Conservation (phyloP, 2,888 invertebrate genomes). For the Erannis defoliaria region DNA sequence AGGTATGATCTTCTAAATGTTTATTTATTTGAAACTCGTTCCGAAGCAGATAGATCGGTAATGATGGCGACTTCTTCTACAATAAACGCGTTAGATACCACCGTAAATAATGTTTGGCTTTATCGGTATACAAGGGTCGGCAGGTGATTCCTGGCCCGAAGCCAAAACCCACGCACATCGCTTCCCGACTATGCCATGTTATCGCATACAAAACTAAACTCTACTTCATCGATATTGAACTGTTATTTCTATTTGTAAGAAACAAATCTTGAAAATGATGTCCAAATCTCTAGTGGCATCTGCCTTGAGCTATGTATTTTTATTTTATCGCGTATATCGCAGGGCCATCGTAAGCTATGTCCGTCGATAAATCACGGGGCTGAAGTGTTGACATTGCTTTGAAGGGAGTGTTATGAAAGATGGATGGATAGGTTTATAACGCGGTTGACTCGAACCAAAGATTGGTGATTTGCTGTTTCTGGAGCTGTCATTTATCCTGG, state of each 20-base stretch:
- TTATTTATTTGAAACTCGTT: conserved; percentile 50
- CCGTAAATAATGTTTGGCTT: conserved; percentile 80
- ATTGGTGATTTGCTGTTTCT: conserved; percentile 26
- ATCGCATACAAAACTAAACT: conserved; percentile 51
- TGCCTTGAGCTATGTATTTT: conserved; percentile 76
- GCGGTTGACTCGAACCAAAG: conserved; percentile 21
- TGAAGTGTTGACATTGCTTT: conserved; percentile 54
- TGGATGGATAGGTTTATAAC: conserved; percentile 34
- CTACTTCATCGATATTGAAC: conserved; percentile 50
- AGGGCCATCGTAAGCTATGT: conserved; percentile 62
- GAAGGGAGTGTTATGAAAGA: conserved; percentile 55
- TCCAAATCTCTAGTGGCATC: conserved; percentile 78
- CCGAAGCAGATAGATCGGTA: conserved; percentile 46
- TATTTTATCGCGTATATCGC: conserved; percentile 68
- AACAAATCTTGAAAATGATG: conserved; percentile 72
- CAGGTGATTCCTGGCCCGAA: conserved; percentile 79
- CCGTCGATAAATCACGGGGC: conserved; percentile 57
- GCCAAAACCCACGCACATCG: conserved; percentile 78
- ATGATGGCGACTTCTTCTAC: conserved; percentile 58
- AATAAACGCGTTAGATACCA: conserved; percentile 70
- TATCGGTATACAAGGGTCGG: conserved; percentile 80
- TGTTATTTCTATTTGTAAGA: conserved; percentile 46
- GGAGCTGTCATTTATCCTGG: conserved; percentile 24
- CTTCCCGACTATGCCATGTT: conserved; percentile 56
- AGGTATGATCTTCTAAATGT: conserved; percentile 40